phyloP scores from a whole-genome alignment of 2,113 vertebrate genomes.

The Corynorhinus townsendii region DNA sequence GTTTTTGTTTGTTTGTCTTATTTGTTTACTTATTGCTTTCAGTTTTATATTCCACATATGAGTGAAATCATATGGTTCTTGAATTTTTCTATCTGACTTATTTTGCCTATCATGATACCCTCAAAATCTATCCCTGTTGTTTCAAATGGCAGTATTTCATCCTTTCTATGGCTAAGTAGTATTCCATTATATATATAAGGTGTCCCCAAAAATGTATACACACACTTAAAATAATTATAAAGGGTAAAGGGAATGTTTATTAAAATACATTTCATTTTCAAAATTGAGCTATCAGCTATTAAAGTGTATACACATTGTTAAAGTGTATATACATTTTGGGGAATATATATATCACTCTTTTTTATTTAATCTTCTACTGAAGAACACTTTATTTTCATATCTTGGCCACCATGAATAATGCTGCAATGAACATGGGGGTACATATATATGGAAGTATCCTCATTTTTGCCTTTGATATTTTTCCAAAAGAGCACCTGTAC shows the following conservation, averaged over 20 bases:
- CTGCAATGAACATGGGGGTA: not conserved
- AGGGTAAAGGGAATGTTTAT: too few relatives aligned
- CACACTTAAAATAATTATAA: too few relatives aligned
- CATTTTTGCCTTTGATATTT: not conserved
- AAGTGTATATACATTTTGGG: not conserved
- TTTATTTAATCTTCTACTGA: not conserved
- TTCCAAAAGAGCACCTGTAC: not conserved
- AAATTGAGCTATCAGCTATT: too few relatives aligned
- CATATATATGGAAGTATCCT: not conserved
- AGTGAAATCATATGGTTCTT: not conserved
- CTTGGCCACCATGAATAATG: not conserved
- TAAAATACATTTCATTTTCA: too few relatives aligned
- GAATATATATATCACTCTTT: not conserved
- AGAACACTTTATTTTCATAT: not conserved
- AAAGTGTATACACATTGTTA: not conserved
- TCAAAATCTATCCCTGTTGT: not conserved
- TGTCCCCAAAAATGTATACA: too few relatives aligned
- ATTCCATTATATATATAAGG: too few relatives aligned
- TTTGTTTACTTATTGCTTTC: not conserved
- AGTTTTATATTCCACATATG: not conserved
- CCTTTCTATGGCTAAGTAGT: not conserved
- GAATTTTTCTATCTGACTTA: not conserved
- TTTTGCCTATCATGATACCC: not conserved
- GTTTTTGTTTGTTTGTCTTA: not conserved
- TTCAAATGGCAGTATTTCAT: not conserved